Conservation (phyloP, 2,797 vertebrate species). For the Platalea minor region DNA sequence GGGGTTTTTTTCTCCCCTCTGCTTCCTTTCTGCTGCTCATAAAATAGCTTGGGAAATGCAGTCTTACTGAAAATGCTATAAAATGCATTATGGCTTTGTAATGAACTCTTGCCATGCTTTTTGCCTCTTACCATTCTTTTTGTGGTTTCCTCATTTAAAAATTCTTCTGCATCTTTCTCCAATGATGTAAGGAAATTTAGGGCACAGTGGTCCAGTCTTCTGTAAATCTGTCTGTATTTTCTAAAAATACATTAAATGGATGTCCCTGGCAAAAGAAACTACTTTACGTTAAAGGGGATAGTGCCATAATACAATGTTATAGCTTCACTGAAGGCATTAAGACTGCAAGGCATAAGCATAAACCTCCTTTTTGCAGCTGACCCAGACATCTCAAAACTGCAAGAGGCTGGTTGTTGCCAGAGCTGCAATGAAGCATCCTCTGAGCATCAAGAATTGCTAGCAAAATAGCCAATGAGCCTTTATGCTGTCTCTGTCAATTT, state of each 20-base stretch:
- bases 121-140: background rate
- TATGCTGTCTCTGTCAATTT: background rate
- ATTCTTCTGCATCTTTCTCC: background rate
- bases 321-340: background rate
- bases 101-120: background rate
- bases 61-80: background rate
- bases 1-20: background rate
- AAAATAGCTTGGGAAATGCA: background rate
- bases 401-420: background rate
- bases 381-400: background rate
- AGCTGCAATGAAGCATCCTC: background rate
- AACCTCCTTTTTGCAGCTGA: background rate
- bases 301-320: background rate
- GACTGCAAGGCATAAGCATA: background rate
- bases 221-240: background rate
- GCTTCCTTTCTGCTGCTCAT: background rate
- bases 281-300: background rate
- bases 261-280: background rate
- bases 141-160: conserved; percentile 13
- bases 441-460: background rate
- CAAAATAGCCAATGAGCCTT: background rate
- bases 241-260: conserved; percentile 25
- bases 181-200: background rate
- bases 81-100: background rate
- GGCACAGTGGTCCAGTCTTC: background rate